These are phyloP conservation scores for Neodiprion fabricii DNA, from an alignment of 1,140 invertebrate species.

Conservation along the genomic window DNA sequence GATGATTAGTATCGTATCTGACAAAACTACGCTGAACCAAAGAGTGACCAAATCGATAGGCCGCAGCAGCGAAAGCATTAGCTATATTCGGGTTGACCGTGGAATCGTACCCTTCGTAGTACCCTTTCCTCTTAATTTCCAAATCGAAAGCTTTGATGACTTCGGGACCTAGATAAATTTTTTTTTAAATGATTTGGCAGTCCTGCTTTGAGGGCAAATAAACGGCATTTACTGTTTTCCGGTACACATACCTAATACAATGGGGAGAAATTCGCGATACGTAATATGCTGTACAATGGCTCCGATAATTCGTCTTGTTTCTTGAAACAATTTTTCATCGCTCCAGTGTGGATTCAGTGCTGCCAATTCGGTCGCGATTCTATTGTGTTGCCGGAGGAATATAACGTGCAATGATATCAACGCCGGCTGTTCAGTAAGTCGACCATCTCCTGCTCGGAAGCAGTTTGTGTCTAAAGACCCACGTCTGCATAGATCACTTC, in stretches of 20 bases:
- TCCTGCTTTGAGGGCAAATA: constrained; percentile 16
- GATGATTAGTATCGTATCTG: constrained; percentile 70
- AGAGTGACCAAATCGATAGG: constrained; percentile 95
- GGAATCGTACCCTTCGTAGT: constrained; percentile 77
- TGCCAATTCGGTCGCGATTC: constrained; percentile 77
- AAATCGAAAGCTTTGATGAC: constrained; percentile 77
- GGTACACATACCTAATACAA: constrained; percentile 71
- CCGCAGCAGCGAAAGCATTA: constrained; percentile 93
- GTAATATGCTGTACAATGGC: constrained; percentile 88
- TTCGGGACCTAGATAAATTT: constrained; percentile 62
- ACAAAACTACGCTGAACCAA: constrained; percentile 82
- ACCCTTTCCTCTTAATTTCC: constrained; percentile 68
- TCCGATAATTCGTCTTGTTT: constrained; percentile 81
- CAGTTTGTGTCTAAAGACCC: constrained; percentile 73
- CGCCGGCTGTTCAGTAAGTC: constrained; percentile 87
- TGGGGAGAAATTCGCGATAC: constrained; percentile 87
- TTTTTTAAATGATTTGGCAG: constrained; percentile 11
- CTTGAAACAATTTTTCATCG: constrained; percentile 88
- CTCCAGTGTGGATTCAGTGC: constrained; percentile 86
- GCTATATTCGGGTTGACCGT: constrained; percentile 85
- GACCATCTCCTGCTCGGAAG: constrained; percentile 78
- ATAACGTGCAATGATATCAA: constrained; percentile 87
- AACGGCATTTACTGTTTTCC: constrained; percentile 20
- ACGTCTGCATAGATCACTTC: constrained; percentile 69
- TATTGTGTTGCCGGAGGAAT: constrained; percentile 91